Evolutionary conservation across 2,113 vertebrate species (phyloP), one percentile per base, ranked within the genome.

Genomic region (Vulpes lagopus): DNA sequence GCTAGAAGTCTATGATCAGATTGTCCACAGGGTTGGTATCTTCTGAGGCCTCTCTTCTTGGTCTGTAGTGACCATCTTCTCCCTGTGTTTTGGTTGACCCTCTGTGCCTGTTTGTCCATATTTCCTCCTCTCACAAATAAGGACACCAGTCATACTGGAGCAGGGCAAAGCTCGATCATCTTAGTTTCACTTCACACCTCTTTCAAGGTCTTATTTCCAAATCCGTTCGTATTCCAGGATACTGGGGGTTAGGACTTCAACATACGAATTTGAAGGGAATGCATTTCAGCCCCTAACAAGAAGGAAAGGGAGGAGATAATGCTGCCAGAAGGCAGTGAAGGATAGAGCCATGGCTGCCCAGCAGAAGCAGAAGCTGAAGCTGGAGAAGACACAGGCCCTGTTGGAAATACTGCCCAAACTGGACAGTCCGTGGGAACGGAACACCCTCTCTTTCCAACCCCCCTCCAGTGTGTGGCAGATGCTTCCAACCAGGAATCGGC

Each of bases 381-480:
- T 8, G n/a, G 16, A 74, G 4, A 23, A 71, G 23, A n/a, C 55
- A 22, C 16, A 2, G 67, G 27, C 30, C 1, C 25, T 2, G 10
- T 14, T 0, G 11, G 65, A 30, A 38, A 49, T 12, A 3, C 11
- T 4, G 43, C 35, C 8, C 38, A 22, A 14, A n/a, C 12, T 0
- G 1, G 1, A 8, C 3, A 23, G 12, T 2, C 2, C 55, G 0
- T 0, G 5, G 4, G 35, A 17, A n/a, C 20, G 20, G 12, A 3
- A 12, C 2, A 5, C 8, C 3, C 20, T 25, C 16, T 23, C 73
- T n/a, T 35, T 25, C 32, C 15, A 62, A 19, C 67, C 5, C 2
- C 6, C 14, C 11, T 64, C 43, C 14, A 14, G 5, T 3, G 23
- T 38, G 1, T 16, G n/a, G 43, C 38, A 0, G 0, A 0, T 19